A percentile compares a stretch with the other conserved stretches of the same genome.
Evolutionary conservation across 1,140 invertebrate genomes (phyloP).

Genomic region (Aradophagus sp.): DNA sequence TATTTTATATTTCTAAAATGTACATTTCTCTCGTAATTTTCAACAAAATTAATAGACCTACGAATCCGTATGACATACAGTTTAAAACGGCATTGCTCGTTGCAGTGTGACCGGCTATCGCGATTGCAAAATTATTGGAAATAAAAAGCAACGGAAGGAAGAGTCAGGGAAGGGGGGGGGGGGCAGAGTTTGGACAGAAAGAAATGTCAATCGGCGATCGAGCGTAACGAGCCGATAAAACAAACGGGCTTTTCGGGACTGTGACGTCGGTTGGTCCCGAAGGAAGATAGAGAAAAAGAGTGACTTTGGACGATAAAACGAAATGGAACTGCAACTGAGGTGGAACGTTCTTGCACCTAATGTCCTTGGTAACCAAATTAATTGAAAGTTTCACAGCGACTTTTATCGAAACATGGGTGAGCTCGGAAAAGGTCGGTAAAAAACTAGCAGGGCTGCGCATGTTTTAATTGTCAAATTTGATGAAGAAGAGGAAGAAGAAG

Average conservation of each 20-base stretch:
- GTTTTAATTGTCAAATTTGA: too few species aligned
- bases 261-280: constrained; percentile 54
- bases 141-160: constrained; percentile 31
- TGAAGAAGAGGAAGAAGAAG: too few species aligned
- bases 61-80: too few species aligned
- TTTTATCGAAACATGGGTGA: constrained; percentile 47
- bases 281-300: constrained; percentile 43
- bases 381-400: constrained; percentile 70
- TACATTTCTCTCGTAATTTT: too few species aligned
- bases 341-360: constrained; percentile 32
- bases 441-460: too few species aligned
- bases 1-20: too few species aligned
- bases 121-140: constrained; percentile 46
- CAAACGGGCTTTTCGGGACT: constrained; percentile 54
- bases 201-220: constrained; percentile 66
- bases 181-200: constrained; percentile 52
- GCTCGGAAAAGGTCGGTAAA: too few species aligned
- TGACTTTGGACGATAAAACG: constrained; percentile 10
- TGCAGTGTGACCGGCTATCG: constrained; percentile 24
- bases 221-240: constrained; percentile 70
- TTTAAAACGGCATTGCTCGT: too few species aligned
- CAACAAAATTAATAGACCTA: too few species aligned
- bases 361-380: constrained; percentile 66
- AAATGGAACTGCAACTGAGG: constrained; percentile 15
- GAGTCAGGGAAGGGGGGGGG: too few species aligned